Evolutionary conservation across 1,140 invertebrate species (phyloP).

Genomic region (Liolophura sinensis): DNA sequence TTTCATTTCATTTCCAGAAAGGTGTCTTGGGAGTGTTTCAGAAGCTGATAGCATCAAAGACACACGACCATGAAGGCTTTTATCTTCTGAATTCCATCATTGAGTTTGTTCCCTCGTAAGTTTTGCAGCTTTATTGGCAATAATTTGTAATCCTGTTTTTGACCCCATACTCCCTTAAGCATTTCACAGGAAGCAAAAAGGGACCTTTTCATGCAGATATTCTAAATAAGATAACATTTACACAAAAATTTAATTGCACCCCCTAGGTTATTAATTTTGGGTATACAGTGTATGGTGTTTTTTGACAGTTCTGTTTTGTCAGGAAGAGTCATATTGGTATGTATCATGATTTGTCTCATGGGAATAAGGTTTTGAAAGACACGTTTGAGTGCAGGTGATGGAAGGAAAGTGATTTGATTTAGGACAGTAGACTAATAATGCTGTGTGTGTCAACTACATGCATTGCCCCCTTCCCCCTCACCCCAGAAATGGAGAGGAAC

Average conservation of each 20-base stretch:
- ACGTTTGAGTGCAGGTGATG: not conserved
- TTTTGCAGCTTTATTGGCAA: constrained; percentile 46
- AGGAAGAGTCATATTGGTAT: not conserved
- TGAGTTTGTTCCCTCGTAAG: constrained; percentile 74
- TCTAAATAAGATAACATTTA: too few species aligned
- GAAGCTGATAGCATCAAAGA: constrained; percentile 92
- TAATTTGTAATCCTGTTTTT: not conserved
- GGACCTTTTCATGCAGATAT: too few species aligned
- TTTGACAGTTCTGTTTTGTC: not conserved
- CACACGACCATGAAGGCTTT: constrained; percentile 96
- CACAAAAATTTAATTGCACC: not conserved
- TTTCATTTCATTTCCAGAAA: constrained; percentile 66
- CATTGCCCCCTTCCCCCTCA: too few species aligned
- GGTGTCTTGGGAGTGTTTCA: constrained; percentile 93
- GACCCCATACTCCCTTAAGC: too few species aligned
- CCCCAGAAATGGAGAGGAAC: too few species aligned
- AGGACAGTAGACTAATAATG: too few species aligned
- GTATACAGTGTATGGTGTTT: constrained; percentile 56
- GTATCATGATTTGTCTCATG: not conserved
- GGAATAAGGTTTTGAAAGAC: not conserved
- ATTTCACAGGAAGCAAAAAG: too few species aligned
- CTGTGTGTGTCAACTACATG: too few species aligned
- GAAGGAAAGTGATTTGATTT: too few species aligned
- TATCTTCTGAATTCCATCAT: constrained; percentile 84
- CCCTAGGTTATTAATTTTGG: constrained; percentile 42